phyloP scores from a whole-genome alignment of 2,888 invertebrate species.

The Biston stratarius region DNA sequence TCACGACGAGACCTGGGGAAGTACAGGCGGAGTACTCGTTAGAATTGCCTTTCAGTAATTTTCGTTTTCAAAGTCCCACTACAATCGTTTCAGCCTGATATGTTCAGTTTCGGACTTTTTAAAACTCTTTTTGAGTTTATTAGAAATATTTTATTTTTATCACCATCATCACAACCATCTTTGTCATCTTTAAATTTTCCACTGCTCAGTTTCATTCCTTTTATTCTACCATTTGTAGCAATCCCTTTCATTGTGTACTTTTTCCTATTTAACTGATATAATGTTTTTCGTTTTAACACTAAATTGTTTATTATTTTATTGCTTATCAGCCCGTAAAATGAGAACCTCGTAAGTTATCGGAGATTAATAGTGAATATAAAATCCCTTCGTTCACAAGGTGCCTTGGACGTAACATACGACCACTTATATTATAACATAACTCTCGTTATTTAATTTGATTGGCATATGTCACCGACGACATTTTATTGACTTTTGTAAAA shows the following conservation, averaged over 20 bases:
- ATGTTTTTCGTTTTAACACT: neutral
- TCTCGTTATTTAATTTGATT: neutral
- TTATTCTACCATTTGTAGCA: neutral
- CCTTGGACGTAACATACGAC: neutral
- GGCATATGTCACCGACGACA: too few relatives aligned
- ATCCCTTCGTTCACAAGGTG: neutral
- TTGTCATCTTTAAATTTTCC: neutral
- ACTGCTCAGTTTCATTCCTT: neutral
- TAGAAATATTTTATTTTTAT: constrained; percentile 61
- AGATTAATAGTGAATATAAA: neutral
- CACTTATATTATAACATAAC: neutral
- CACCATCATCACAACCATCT: neutral
- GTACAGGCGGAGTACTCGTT: constrained; percentile 81
- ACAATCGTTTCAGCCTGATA: constrained; percentile 81
- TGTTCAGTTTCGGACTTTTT: constrained; percentile 65
- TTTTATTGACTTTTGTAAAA: neutral
- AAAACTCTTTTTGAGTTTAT: constrained; percentile 65
- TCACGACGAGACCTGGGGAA: constrained; percentile 76
- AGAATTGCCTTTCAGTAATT: constrained; percentile 80
- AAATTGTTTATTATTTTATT: neutral
- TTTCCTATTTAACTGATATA: neutral
- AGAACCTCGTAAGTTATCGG: neutral
- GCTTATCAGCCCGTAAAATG: neutral
- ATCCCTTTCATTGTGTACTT: neutral
- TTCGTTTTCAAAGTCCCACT: constrained; percentile 84